These are phyloP conservation scores for Chionoecetes opilio DNA, from an alignment of 1,140 invertebrate species.

Conservation along the genomic window DNA sequence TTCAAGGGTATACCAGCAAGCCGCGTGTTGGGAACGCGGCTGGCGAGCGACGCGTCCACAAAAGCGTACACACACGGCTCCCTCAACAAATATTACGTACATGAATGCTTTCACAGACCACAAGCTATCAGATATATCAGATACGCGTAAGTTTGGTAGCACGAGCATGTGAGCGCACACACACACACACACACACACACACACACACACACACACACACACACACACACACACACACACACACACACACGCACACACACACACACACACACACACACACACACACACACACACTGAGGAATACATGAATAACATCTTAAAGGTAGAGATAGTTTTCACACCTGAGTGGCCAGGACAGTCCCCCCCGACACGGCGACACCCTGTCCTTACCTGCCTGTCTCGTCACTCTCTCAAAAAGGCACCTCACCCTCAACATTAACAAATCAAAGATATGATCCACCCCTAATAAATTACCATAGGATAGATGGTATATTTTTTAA, in stretches of 20 bases:
- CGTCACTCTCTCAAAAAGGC: background rate
- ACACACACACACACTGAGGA: constrained; percentile 11
- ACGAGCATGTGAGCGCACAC: constrained; percentile 29
- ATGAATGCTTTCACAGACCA: background rate
- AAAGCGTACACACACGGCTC: constrained; percentile 12
- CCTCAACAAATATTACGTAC: constrained; percentile 34
- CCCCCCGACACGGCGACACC: background rate
- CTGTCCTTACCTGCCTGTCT: background rate
- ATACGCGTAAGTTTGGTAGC: background rate
- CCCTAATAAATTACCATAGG: no score
- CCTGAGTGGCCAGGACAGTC: background rate
- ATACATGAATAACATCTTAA: background rate
- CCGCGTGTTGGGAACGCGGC: background rate
- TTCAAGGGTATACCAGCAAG: background rate
- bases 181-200: constrained; percentile 45
- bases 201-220: constrained; percentile 54
- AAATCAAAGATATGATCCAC: background rate
- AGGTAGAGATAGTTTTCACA: constrained; percentile 32
- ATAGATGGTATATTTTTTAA: no score
- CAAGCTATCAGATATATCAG: background rate
- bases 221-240: constrained; percentile 35
- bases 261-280: constrained; percentile 27
- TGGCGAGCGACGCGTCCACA: constrained; percentile 24
- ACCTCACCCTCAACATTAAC: background rate
- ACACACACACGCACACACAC: constrained; percentile 8